These are phyloP conservation scores for Diachasma alloeum DNA, from an alignment of 1,140 invertebrate species.

Conservation along the genomic window DNA sequence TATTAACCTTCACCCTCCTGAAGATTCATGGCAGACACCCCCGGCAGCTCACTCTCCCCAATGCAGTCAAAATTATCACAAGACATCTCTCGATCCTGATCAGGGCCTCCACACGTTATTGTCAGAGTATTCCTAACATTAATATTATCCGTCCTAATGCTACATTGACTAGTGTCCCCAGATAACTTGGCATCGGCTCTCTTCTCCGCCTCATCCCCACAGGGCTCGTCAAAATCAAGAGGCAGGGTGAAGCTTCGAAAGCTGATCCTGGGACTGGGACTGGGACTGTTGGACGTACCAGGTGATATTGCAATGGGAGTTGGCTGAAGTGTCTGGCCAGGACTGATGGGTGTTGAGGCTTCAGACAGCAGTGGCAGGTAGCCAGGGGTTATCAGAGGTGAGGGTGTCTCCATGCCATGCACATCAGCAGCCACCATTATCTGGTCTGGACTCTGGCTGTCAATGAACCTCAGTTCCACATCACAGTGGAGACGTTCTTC, in stretches of 20 bases:
- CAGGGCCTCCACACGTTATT: conserved; percentile 1
- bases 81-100: conserved; percentile 35
- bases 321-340: conserved; percentile 48
- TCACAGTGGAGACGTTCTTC: conserved; percentile 65
- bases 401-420: conserved; percentile 60
- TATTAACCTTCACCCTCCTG: background rate
- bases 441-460: conserved; percentile 68
- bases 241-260: conserved; percentile 62
- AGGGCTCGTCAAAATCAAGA: conserved; percentile 49
- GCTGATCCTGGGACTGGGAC: conserved; percentile 62
- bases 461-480: conserved; percentile 67
- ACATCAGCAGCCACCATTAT: conserved; percentile 62
- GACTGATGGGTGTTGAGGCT: conserved; percentile 58
- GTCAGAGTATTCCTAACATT: conserved; percentile 36
- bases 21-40: background rate
- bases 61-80: conserved; percentile 42
- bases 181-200: conserved; percentile 42
- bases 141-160: conserved; percentile 42
- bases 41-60: background rate
- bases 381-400: conserved; percentile 59
- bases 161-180: conserved; percentile 51
- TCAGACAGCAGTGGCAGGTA: conserved; percentile 60
- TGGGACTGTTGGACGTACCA: conserved; percentile 52
- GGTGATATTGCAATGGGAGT: conserved; percentile 48
- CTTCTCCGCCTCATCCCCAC: conserved; percentile 34